Evolutionary conservation across 1,140 invertebrate genomes (phyloP), one percentile per base, ranked within the genome.

Genomic region (Carcinoscorpius rotundicauda): DNA sequence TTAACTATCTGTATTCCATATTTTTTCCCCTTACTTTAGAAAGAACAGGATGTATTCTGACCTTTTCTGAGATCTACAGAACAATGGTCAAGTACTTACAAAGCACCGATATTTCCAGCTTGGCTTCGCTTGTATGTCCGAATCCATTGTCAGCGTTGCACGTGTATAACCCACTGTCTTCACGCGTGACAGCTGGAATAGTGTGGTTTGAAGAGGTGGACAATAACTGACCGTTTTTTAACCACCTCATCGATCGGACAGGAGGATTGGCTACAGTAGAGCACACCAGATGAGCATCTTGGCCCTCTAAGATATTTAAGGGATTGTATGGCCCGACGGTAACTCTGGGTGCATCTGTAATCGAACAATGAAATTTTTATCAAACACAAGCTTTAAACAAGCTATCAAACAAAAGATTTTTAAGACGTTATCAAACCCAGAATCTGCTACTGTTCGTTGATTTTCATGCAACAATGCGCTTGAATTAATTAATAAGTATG

Each of bases 261-360:
- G 83, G 81, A 2, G 93, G 93, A 74, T 95, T 95, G 1, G 91
- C 86, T 72, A 94, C 89, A 4, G 93, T 91, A 70, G 85, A 84
- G 76, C 93, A 96, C 61, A 86, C 85, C 74, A 95, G 81, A 10
- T 83, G 85, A 0, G 89, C 89, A 59, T 85, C 85, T 29, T 83
- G 85, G 73, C 91, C 91, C 58, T 86, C 82, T 78, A 93, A 89
- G 5, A 95, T 87, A 72, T 85, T 84, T 61, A 94, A 71, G 8
- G 91, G 91, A 77, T 94, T 93, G 75, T 91, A 87, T 4, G 91
- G 90, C 4, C 89, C 91, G 11, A 95, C 87, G 72, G 86, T 84
- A 3, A 95, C 87, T 58, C 91, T 81, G 5, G 93, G 92, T 77
- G 88, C 91, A 81, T 95, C 89, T 91, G 80, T 11, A 68, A 71